Conservation (phyloP, 2,888 invertebrate species). For the Nomada goodeniana region DNA sequence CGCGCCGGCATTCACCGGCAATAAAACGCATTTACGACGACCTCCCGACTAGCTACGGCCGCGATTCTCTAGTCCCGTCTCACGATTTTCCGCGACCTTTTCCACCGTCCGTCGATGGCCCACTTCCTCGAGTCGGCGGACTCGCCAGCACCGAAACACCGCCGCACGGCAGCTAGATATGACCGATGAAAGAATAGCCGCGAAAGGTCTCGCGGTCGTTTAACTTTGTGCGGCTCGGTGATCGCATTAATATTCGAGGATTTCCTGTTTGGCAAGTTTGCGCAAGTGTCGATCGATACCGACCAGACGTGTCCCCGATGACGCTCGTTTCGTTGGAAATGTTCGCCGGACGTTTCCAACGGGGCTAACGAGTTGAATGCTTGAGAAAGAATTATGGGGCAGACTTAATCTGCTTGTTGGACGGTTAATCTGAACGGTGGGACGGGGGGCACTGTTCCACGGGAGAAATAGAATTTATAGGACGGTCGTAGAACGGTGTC, state of each 20-base stretch:
- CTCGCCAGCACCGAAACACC: neutral
- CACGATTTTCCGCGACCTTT: slow-evolving; percentile 51
- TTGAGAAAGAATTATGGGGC: slow-evolving; percentile 2
- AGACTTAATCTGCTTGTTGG: slow-evolving; percentile 16
- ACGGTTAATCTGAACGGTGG: neutral
- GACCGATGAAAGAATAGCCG: slow-evolving; percentile 6
- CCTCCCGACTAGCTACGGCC: slow-evolving; percentile 36
- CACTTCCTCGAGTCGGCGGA: neutral
- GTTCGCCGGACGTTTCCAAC: neutral
- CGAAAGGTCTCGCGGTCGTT: slow-evolving; percentile 23
- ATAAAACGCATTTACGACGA: slow-evolving; percentile 72
- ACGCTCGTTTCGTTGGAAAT: slow-evolving; percentile 10
- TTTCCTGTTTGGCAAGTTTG: slow-evolving; percentile 19
- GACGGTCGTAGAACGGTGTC: neutral
- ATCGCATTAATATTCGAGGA: slow-evolving; percentile 34
- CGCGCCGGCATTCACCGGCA: slow-evolving; percentile 53
- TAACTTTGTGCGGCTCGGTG: slow-evolving; percentile 7
- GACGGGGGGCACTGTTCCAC: neutral
- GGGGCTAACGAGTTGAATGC: slow-evolving; percentile 3
- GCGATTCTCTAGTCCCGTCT: slow-evolving; percentile 52
- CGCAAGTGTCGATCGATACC: slow-evolving; percentile 19
- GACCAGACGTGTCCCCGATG: neutral
- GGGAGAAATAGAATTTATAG: neutral
- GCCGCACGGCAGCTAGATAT: neutral
- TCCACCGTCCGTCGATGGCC: neutral